Evolutionary conservation across 2,888 invertebrate species (phyloP), one percentile per base, ranked within the genome.

Genomic region (Dioctria linearis): DNA sequence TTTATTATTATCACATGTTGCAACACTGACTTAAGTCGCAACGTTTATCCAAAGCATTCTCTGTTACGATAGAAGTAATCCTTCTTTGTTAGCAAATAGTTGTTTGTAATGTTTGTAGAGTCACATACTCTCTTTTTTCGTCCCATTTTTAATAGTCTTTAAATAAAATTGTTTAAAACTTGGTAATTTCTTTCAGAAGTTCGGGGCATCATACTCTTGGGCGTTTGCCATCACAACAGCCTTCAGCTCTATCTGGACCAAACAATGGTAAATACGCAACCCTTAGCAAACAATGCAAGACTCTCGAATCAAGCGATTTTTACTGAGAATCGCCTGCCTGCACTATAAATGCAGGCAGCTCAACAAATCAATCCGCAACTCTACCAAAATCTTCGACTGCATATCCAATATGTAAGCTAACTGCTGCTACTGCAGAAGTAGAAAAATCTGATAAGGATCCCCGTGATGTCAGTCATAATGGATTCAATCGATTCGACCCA

Each of bases 221-320:
- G 85, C 91, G 93, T 83, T 86, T 91, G 86, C 91, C 92, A 66
- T 92, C 92, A 82, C 85, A 86, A 57, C 90, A 91, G 83, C 90
- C 90, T 82, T 90, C 90, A 83, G 88, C 91, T 87, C 84, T 91
- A 86, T 85, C 87, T 61, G 93, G 93, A 85, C 93, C 93, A 85
- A 93, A 95, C 90, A 93, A 94, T 90, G 94, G 93, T 87, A 96
- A 97, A 93, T 96, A 96, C 92, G 96, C 96, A 90, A 96, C 96
- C 90, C 92, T 96, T 90, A 96, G 95, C 94, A 96, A 96, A 91
- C 96, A 96, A 91, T 97, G 96, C 94, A 97, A 96, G 92, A 96
- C 96, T 86, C 92, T 96, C 80, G 96, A 96, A 91, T 94, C 96
- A 86, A 95, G 93, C 87, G 96, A 96, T 91, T 97, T 96, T 91